phyloP scores from a whole-genome alignment of 2,113 vertebrate species.

The Gobio gobio region DNA sequence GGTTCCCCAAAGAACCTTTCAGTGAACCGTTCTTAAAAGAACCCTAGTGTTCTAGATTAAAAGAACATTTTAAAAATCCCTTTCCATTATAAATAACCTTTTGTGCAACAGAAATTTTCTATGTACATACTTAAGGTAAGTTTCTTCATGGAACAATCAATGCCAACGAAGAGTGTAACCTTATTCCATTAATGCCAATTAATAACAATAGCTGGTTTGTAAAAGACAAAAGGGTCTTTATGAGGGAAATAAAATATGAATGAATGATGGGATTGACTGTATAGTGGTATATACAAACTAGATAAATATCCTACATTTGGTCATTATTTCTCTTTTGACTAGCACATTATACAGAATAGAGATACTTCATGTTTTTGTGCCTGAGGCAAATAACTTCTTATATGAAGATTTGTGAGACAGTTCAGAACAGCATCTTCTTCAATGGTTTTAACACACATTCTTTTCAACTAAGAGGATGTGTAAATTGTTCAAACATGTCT shows the following conservation, averaged over 20 bases:
- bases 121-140: too few relatives aligned
- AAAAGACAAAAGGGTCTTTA: neutral
- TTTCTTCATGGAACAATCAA: too few relatives aligned
- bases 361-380: neutral
- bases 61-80: too few relatives aligned
- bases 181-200: neutral
- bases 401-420: neutral
- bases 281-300: neutral
- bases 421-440: neutral
- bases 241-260: neutral
- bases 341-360: neutral
- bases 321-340: neutral
- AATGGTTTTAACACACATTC: neutral
- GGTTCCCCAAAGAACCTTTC: too few relatives aligned
- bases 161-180: neutral
- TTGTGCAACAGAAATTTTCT: too few relatives aligned
- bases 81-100: too few relatives aligned
- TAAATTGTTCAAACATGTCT: conserved; percentile 22
- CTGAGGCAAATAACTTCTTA: neutral
- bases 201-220: neutral
- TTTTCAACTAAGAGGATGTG: neutral
- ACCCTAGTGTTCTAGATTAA: too few relatives aligned
- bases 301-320: neutral
- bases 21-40: too few relatives aligned
- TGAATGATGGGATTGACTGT: neutral